These are phyloP conservation scores for Cavia porcellus DNA, from an alignment of 2,113 vertebrate genomes.

Conservation along the genomic window DNA sequence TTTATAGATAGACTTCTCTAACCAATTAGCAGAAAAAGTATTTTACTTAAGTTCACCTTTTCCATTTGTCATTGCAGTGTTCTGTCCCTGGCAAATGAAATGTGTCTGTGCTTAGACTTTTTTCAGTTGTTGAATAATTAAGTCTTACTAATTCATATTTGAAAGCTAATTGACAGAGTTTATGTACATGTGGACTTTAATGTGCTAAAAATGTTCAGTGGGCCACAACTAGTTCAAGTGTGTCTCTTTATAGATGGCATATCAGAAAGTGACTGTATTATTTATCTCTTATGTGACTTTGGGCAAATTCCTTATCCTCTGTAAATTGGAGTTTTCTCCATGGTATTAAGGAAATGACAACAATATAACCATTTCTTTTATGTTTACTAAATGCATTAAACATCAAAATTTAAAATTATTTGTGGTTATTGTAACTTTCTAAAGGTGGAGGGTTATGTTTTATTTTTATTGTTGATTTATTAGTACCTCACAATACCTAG, in stretches of 20 bases:
- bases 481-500: background rate
- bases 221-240: background rate
- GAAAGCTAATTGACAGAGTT: slow-evolving; percentile 36
- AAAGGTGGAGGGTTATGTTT: background rate
- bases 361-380: slow-evolving; percentile 26
- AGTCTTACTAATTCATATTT: slow-evolving; percentile 31
- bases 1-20: background rate
- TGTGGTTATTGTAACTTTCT: slow-evolving; percentile 43
- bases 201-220: background rate
- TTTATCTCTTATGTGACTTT: background rate
- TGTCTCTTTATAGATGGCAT: slow-evolving; percentile 41
- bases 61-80: background rate
- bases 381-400: slow-evolving; percentile 29
- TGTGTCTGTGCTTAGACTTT: slow-evolving; percentile 22
- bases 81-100: background rate
- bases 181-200: background rate
- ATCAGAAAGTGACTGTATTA: background rate
- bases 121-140: background rate
- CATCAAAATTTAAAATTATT: slow-evolving; percentile 35
- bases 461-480: slow-evolving; percentile 25
- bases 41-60: background rate
- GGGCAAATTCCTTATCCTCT: background rate
- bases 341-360: slow-evolving; percentile 4
- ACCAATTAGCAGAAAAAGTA: background rate
- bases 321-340: background rate